A percentile compares a stretch with the other conserved stretches of the same genome.
Conservation (phyloP, 2,888 invertebrate genomes). For the Stenodera caucasica region DNA sequence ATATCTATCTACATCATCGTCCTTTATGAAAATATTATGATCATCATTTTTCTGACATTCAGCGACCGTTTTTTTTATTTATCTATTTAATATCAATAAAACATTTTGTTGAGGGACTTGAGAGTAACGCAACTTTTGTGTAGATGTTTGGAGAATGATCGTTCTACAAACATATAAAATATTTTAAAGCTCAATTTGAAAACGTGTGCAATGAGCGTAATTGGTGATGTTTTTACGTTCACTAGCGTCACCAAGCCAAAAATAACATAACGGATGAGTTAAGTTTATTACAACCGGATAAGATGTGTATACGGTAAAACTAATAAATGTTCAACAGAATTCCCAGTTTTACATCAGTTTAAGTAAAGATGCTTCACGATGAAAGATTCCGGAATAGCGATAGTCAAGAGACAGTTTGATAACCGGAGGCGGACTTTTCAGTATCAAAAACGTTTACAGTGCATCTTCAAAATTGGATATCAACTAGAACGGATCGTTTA, state of each 20-base stretch:
- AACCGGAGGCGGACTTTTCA: slow-evolving; percentile 1
- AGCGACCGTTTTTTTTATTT: slow-evolving; percentile 9
- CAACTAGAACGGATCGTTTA: neutral
- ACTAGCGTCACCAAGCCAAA: slow-evolving; percentile 25
- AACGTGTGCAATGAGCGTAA: slow-evolving; percentile 37
- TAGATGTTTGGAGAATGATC: slow-evolving; percentile 24
- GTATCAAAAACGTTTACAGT: slow-evolving; percentile 4
- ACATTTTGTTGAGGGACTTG: slow-evolving; percentile 17
- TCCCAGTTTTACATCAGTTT: slow-evolving; percentile 12
- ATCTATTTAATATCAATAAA: slow-evolving; percentile 27
- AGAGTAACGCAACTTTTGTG: slow-evolving; percentile 3
- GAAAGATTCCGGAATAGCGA: slow-evolving; percentile 1
- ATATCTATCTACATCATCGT: too few relatives aligned
- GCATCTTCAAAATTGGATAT: slow-evolving; percentile 11
- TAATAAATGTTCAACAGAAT: slow-evolving; percentile 26
- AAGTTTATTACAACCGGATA: slow-evolving; percentile 23
- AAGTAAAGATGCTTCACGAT: neutral
- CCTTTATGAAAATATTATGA: slow-evolving; percentile 18
- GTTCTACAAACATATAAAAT: slow-evolving; percentile 35
- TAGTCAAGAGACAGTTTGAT: neutral
- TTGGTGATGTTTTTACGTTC: slow-evolving; percentile 37
- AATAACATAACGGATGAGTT: slow-evolving; percentile 22
- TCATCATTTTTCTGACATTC: slow-evolving; percentile 13
- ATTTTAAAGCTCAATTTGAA: slow-evolving; percentile 34
- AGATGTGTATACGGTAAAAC: slow-evolving; percentile 21